Evolutionary conservation across 2,888 invertebrate species (phyloP).

Genomic region (Callyntrura guangdongensis): DNA sequence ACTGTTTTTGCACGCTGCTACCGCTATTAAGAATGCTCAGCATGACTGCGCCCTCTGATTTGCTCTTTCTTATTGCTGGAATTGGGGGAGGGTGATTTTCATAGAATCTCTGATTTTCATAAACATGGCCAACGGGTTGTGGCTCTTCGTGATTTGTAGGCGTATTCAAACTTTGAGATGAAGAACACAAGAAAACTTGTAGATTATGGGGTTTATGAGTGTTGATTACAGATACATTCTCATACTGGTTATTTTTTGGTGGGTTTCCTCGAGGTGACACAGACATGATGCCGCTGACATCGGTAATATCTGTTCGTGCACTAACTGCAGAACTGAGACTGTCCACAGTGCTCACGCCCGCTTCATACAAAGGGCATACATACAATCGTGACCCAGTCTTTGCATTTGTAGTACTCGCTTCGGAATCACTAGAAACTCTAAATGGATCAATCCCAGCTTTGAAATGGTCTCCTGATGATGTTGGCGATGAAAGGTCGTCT

Average conservation of each 20-base stretch:
- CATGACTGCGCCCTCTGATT: slow-evolving; percentile 62
- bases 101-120: slow-evolving; percentile 82
- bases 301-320: slow-evolving; percentile 56
- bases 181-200: slow-evolving; percentile 67
- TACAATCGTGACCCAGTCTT: slow-evolving; percentile 76
- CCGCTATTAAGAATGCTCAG: slow-evolving; percentile 12
- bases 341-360: slow-evolving; percentile 77
- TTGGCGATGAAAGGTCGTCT: slow-evolving; percentile 82
- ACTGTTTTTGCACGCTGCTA: background rate
- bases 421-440: slow-evolving; percentile 66
- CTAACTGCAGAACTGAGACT: slow-evolving; percentile 48
- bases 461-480: slow-evolving; percentile 75
- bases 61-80: slow-evolving; percentile 68
- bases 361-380: slow-evolving; percentile 83
- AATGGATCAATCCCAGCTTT: slow-evolving; percentile 59
- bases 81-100: slow-evolving; percentile 79
- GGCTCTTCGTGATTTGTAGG: slow-evolving; percentile 8
- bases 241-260: slow-evolving; percentile 67
- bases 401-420: slow-evolving; percentile 9
- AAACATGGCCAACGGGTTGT: slow-evolving; percentile 71
- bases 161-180: slow-evolving; percentile 58
- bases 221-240: slow-evolving; percentile 72
- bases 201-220: slow-evolving; percentile 37
- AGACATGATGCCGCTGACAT: slow-evolving; percentile 37
- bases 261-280: slow-evolving; percentile 46